Base-by-base conservation (phyloP, 2,797 vertebrate species). In the Danio kyathit region DNA sequence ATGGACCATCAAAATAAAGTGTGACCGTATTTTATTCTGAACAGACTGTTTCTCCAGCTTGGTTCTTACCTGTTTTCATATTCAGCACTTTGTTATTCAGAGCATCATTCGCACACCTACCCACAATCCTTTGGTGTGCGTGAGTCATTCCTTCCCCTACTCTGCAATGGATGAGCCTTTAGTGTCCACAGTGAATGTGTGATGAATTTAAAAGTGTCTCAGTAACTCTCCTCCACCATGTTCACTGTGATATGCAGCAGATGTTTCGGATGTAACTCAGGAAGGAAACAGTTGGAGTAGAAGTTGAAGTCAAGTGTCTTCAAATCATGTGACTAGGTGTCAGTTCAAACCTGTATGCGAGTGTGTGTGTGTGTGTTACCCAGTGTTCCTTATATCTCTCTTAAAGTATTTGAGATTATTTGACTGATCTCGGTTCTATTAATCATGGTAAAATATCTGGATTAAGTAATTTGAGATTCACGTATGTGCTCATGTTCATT, bases 251-350 rank as follows among this genome's bases (percentile, higher is more conserved):
- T 51, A 52, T 38, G 44, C 6, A 51, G 17, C 64, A 76, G 72
- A 69, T 81, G 72, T 69, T 69, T 60, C 21, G 38, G 5, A 74
- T 52, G 63, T 48, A 60, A 66, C 41, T 7, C 4, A 61, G 49
- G 64, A 63, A 60, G 72, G 7, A 29, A 75, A 61, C 64, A 81
- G 64, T 72, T 81, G 64, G 64, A 74, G 29, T 0, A 29, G 17
- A 29, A 29, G 11, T 78, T 69, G 75, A 69, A 81, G 29, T 60
- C 9, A 43, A 12, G 6, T n/a, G 7, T 16, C 41, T 80, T 54
- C 6, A 65, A 78, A n/a, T 60, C 13, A 44, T 60, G 54, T 81
- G 61, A 46, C 14, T 52, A 56, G 54, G 51, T 44, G 64, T 44
- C 44, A 69, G 6, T 2, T 48, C 17, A 38, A 73, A 64, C 6